Evolutionary conservation across 2,797 vertebrate species (phyloP), one percentile per base, ranked within the genome.

Genomic region (Percopsis omiscomaycus): DNA sequence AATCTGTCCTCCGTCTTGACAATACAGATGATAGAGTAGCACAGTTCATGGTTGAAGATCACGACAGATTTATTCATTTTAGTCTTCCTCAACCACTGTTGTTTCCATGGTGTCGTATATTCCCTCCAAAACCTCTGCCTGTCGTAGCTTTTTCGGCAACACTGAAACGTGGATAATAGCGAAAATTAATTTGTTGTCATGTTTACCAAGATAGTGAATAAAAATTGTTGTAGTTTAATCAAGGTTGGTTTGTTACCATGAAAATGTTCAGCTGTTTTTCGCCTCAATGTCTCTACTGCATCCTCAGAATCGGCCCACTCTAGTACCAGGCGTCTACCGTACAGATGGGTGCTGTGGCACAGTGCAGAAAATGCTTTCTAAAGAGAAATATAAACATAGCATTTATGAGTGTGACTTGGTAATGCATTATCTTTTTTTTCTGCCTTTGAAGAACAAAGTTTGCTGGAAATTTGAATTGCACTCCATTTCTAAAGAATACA

Each of bases 311-410:
- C 95, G 0, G 98, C 98, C 97, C 97, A 99, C 80, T 99, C 98
- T 76, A 99, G 80, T 58, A 99, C 97, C 63, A 99, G 92, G 69
- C 97, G 93, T 56, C 97, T 94, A 59, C 97, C 97, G 0, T 97
- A 99, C 84, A 99, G 71, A 92, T 99, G 98, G 0, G 98, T 99
- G 86, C 97, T 99, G 89, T 99, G 97, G 83, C 98, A 98, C 70
- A 99, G 90, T 0, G 96, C 96, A 0, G 68, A 82, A 89, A 99
- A 98, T 0, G 98, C 98, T 94, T 93, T 97, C 98, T 99, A 84
- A 28, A 50, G 44, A 51, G 29, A n/a, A 70, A 51, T 49, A 22
- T 1, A 2, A 14, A 4, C 0, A 64, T 11, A 13, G 9, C 48
- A 28, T 30, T 64, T 14, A 56, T 30, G 14, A 68, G 28, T n/a